Percentiles rank a stretch among this genome's conserved stretches.
Evolutionary conservation across 2,888 invertebrate species (phyloP).

Genomic region (Agelastica alni): DNA sequence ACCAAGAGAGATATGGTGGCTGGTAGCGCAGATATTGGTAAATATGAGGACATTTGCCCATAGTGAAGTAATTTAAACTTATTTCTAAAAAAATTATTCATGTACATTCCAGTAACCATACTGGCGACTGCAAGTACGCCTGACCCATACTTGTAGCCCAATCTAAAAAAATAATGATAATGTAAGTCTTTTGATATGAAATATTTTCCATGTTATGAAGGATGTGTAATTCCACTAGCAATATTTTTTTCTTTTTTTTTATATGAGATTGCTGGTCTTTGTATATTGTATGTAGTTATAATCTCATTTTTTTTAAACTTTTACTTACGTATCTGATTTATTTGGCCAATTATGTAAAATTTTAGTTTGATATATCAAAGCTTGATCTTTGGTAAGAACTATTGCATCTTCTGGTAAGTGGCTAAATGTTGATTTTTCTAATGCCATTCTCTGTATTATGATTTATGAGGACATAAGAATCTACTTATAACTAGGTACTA

Average conservation of each 20-base stretch:
- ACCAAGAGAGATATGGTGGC: conserved; percentile 60
- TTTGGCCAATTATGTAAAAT: conserved; percentile 65
- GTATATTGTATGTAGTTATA: too few relatives aligned
- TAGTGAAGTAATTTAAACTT: conserved; percentile 64
- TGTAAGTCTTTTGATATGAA: too few relatives aligned
- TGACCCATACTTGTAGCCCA: conserved; percentile 60
- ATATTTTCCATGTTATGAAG: too few relatives aligned
- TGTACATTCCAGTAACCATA: conserved; percentile 61
- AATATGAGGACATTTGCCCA: conserved; percentile 64
- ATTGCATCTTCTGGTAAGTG: conserved; percentile 67
- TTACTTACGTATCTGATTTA: conserved; percentile 66
- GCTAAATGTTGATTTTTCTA: conserved; percentile 55
- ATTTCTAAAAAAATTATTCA: conserved; percentile 67
- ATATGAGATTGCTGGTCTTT: too few relatives aligned
- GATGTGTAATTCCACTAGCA: too few relatives aligned
- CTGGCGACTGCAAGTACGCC: conserved; percentile 60
- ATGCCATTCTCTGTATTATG: conserved; percentile 61
- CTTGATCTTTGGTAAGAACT: conserved; percentile 61
- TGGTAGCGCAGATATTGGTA: conserved; percentile 67
- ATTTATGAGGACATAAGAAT: too few relatives aligned
- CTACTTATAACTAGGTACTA: too few relatives aligned
- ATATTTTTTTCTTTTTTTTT: too few relatives aligned
- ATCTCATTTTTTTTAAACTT: too few relatives aligned
- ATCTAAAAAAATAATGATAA: too few relatives aligned
- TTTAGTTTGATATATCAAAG: conserved; percentile 64